Evolutionary conservation across 2,888 invertebrate genomes (phyloP).

Genomic region (Emmelina monodactyla): DNA sequence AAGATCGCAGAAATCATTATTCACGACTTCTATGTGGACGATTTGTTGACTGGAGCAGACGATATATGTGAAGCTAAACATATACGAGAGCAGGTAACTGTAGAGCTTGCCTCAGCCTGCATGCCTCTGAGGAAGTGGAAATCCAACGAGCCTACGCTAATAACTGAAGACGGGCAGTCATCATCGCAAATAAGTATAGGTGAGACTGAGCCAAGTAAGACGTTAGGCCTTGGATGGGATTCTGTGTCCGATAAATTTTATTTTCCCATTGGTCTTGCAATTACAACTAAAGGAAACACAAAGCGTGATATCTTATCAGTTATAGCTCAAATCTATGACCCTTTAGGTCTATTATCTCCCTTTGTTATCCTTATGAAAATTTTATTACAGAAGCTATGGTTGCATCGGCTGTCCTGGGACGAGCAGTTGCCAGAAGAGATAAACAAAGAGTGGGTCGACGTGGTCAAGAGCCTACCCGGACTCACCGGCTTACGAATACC

Average conservation of each 20-base stretch:
- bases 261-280: slow-evolving; percentile 4
- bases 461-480: slow-evolving; percentile 4
- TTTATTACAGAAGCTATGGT: slow-evolving; percentile 18
- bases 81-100: slow-evolving; percentile 10
- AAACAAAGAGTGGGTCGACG: not conserved
- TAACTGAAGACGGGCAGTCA: slow-evolving; percentile 4
- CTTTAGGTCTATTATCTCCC: slow-evolving; percentile 18
- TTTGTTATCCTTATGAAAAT: slow-evolving; percentile 17
- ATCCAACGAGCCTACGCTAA: slow-evolving; percentile 16
- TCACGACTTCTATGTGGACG: slow-evolving; percentile 21
- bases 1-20: slow-evolving; percentile 14
- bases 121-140: slow-evolving; percentile 18
- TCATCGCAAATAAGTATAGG: slow-evolving; percentile 13
- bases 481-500: slow-evolving; percentile 17
- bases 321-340: slow-evolving; percentile 18
- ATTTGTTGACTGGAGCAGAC: slow-evolving; percentile 15
- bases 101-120: slow-evolving; percentile 14
- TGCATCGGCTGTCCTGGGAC: slow-evolving; percentile 18
- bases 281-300: slow-evolving; percentile 4
- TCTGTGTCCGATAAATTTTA: slow-evolving; percentile 9
- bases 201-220: slow-evolving; percentile 8
- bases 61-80: slow-evolving; percentile 6
- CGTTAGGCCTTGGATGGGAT: slow-evolving; percentile 15
- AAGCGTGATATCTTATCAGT: slow-evolving; percentile 17
- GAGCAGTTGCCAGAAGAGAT: slow-evolving; percentile 9